Base-by-base conservation (phyloP, 1,140 invertebrate genomes). In the Achatina immaculata region DNA sequence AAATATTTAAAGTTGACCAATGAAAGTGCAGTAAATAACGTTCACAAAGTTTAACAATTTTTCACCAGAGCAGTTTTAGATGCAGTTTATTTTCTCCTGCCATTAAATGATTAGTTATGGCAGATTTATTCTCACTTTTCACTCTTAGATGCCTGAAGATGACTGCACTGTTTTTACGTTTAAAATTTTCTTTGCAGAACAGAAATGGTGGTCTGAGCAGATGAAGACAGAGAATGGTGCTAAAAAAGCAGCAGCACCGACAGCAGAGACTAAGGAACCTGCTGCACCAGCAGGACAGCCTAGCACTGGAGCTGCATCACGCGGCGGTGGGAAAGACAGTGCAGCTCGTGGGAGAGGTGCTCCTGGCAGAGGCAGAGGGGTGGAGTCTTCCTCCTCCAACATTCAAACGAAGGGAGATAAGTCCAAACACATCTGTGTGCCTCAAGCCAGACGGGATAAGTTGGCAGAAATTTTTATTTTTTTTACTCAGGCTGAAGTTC, bases 151-250 rank as follows among this genome's bases (percentile, higher is more conserved):
- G n/a, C n/a, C n/a, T n/a, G n/a, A n/a, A n/a, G n/a, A n/a, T n/a
- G n/a, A n/a, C n/a, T n/a, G n/a, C n/a, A n/a, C n/a, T n/a, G n/a
- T n/a, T n/a, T n/a, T n/a, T n/a, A n/a, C n/a, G n/a, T n/a, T n/a
- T n/a, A n/a, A n/a, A n/a, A 40, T 71, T 71, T 42, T 71, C 68
- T 71, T 28, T 31, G 40, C 77, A 90, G 89, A 75, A 51, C 90
- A 90, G 73, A 62, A 85, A 74, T 90, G 90, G 90, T 90, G 88
- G 86, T 84, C 86, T 34, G 83, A 86, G 9, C 36, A 85, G 14
- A 86, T 86, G 51, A 74, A 79, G 58, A 87, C 88, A 76, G 85
- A 87, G 82, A 81, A 82, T 38, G 82, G 83, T n/a, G 79, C 71
- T 0, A 85, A 85, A 38, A 83, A 86, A 73, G 82, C 86, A 40